Percentiles rank a stretch among this genome's conserved stretches.
These are phyloP conservation scores for Stigmatopora argus DNA, from an alignment of 2,113 vertebrate genomes.

Conservation along the genomic window DNA sequence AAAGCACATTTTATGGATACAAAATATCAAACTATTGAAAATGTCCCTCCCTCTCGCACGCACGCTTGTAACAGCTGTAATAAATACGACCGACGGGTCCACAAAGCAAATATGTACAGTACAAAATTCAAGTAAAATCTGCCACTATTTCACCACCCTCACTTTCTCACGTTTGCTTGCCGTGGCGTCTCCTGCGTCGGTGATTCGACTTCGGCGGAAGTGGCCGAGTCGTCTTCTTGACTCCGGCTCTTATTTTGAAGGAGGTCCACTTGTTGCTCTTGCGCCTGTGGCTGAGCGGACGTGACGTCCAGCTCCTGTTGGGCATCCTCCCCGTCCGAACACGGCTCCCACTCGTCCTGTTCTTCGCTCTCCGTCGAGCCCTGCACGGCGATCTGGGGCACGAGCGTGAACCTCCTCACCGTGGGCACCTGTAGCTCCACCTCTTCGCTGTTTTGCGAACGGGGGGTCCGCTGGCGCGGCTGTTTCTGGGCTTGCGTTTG, in stretches of 20 bases:
- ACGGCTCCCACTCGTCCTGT: conserved; percentile 72
- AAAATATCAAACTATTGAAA: conserved; percentile 49
- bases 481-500: conserved; percentile 22
- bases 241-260: conserved; percentile 10
- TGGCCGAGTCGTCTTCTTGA: conserved; percentile 9
- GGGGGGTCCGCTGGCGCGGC: conserved; percentile 41
- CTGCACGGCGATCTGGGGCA: conserved; percentile 86
- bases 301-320: conserved; percentile 9
- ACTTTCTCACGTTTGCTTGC: conserved; percentile 38
- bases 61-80: conserved; percentile 67
- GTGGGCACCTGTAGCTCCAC: conserved; percentile 42
- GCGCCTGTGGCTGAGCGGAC: conserved; percentile 14
- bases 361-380: conserved; percentile 78
- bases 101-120: conserved; percentile 48
- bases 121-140: conserved; percentile 67
- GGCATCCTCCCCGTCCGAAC: conserved; percentile 63
- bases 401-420: conserved; percentile 59
- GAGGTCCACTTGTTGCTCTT: not conserved
- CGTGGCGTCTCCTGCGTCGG: conserved; percentile 14
- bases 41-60: conserved; percentile 33
- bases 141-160: not conserved
- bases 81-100: conserved; percentile 72
- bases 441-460: conserved; percentile 42
- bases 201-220: conserved; percentile 8
- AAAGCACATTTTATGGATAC: conserved; percentile 51